Base-by-base conservation (phyloP, 2,113 vertebrate genomes). In the Smithornis capensis region DNA sequence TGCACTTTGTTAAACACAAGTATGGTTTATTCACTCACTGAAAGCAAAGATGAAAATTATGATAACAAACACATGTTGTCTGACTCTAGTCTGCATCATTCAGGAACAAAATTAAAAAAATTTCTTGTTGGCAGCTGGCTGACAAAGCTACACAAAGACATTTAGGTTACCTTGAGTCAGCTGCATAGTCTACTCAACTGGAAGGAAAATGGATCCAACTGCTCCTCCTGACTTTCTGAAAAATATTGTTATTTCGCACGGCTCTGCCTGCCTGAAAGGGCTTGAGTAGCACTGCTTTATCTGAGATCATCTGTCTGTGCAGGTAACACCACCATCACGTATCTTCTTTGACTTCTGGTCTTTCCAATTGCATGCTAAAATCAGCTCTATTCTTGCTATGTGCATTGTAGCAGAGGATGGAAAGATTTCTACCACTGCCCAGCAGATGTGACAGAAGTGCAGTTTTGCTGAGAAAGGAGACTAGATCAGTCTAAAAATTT, bases 21-120 rank as follows among this genome's bases (percentile, higher is more conserved):
- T 16, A 42, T 37, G 33, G 92, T 92, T 95, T 92, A 96, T 67
- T 71, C 47, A 81, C 59, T 79, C 24, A 47, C 83, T 52, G 67
- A 88, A 94, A 90, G 91, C 74, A 94, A 80, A 84, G 78, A 79
- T 80, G 75, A 95, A 97, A 92, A 92, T 56, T 53, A 74, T 55
- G 44, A 91, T 83, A 68, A 95, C 73, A 82, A 87, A 44, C 56
- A 62, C 45, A 70, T 67, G 29, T 63, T 91, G 63, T 79, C 74
- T 87, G 89, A 91, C 91, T 74, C 59, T 10, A 44, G 71, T 87
- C 63, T 86, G 42, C 83, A 95, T 73, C 89, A 92, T 49, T 95
- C 82, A 89, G 82, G 89, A 95, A 93, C 16, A 83, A 84, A 95
- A 96, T 75, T 88, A 37, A 83, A 92, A 88, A 31, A 56, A 75